phyloP scores from a whole-genome alignment of 2,113 vertebrate genomes.

The Oophaga pumilio region DNA sequence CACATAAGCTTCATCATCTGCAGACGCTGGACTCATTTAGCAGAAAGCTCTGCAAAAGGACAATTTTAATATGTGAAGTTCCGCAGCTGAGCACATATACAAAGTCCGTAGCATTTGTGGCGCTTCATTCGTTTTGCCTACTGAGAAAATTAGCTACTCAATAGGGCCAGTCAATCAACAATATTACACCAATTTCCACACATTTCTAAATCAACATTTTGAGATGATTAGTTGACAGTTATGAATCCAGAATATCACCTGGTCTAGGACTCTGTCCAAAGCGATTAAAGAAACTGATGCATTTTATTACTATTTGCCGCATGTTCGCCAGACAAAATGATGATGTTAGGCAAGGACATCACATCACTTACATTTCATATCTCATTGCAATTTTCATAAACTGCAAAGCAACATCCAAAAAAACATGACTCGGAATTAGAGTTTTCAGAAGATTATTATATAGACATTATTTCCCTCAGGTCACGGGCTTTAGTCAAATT shows the following conservation, averaged over 20 bases:
- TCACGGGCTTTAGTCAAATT: slow-evolving; percentile 98
- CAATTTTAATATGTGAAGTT: not conserved
- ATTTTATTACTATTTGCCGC: slow-evolving; percentile 71
- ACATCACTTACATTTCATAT: slow-evolving; percentile 87
- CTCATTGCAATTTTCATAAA: slow-evolving; percentile 86
- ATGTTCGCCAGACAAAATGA: slow-evolving; percentile 78
- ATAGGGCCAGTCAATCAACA: not conserved
- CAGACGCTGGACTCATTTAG: not conserved
- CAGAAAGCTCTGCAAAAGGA: not conserved
- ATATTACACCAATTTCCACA: not conserved
- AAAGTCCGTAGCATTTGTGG: not conserved
- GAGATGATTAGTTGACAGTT: slow-evolving; percentile 1
- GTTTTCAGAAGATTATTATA: slow-evolving; percentile 93
- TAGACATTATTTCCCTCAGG: slow-evolving; percentile 99
- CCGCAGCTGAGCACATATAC: not conserved
- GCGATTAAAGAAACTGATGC: slow-evolving; percentile 26
- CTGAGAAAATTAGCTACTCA: not conserved
- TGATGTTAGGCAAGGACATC: slow-evolving; percentile 82
- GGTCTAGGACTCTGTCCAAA: slow-evolving; percentile 22
- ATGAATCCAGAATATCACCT: slow-evolving; percentile 12
- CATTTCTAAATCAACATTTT: slow-evolving; percentile 34
- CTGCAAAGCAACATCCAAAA: slow-evolving; percentile 81
- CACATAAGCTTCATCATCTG: not conserved
- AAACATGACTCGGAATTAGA: slow-evolving; percentile 90
- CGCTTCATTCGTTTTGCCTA: not conserved